phyloP scores from a whole-genome alignment of 2,888 invertebrate species.

The Elgonia sp. region DNA sequence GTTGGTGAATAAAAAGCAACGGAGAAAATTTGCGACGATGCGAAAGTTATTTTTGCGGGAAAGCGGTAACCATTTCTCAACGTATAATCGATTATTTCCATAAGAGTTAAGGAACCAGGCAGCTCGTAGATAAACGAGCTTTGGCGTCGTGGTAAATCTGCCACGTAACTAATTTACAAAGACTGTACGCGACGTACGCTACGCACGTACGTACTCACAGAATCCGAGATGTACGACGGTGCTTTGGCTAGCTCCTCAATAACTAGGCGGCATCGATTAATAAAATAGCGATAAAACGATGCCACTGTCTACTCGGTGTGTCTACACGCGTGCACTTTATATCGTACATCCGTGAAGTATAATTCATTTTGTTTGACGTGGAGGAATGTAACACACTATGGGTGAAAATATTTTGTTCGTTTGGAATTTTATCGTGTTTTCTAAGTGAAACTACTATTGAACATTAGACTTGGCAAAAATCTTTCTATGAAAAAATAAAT shows the following conservation, averaged over 20 bases:
- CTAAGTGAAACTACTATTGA: neutral
- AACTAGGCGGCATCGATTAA: constrained; percentile 81
- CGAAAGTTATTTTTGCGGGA: constrained; percentile 23
- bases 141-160: constrained; percentile 57
- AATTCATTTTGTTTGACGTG: neutral
- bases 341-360: constrained; percentile 16
- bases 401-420: neutral
- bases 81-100: constrained; percentile 62
- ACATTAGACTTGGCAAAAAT: too few species aligned
- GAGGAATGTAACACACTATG: neutral
- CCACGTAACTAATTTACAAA: constrained; percentile 45
- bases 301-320: constrained; percentile 50
- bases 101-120: constrained; percentile 33
- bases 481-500: too few species aligned
- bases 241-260: constrained; percentile 78
- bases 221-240: constrained; percentile 42
- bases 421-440: neutral
- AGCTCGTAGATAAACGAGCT: constrained; percentile 46
- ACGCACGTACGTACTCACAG: constrained; percentile 25
- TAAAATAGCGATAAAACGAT: constrained; percentile 82
- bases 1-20: constrained; percentile 34
- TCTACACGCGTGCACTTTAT: constrained; percentile 24
- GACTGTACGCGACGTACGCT: constrained; percentile 32
- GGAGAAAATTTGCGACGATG: constrained; percentile 32
- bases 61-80: constrained; percentile 39